phyloP scores from a whole-genome alignment of 1,140 invertebrate species.

The Listronotus oregonensis region DNA sequence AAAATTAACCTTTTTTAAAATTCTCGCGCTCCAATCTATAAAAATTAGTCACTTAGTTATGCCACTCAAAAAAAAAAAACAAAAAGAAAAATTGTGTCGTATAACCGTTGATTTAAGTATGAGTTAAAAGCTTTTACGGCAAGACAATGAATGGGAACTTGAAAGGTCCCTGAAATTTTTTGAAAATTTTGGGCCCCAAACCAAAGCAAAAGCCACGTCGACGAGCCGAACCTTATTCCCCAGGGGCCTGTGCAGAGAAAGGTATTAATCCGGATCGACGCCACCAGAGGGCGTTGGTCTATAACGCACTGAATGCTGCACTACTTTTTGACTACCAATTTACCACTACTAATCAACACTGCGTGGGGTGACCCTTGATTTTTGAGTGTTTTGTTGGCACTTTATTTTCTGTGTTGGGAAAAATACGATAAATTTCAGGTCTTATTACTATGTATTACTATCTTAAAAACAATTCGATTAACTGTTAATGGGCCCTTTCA shows the following conservation, averaged over 20 bases:
- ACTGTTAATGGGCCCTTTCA: no score
- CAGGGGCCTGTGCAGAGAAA: slow-evolving; percentile 56
- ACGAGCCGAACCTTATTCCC: no score
- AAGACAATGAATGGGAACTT: slow-evolving; percentile 48
- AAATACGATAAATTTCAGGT: no score
- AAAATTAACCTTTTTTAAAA: no score
- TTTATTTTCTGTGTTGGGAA: no score
- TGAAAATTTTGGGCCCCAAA: slow-evolving; percentile 49
- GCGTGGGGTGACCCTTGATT: no score
- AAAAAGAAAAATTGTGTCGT: not conserved
- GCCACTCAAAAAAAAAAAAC: not conserved
- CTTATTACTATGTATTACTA: no score
- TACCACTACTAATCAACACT: slow-evolving; percentile 19
- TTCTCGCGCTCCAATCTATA: not conserved
- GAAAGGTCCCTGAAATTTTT: slow-evolving; percentile 49
- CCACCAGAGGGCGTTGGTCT: slow-evolving; percentile 2
- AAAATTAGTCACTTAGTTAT: slow-evolving; percentile 2
- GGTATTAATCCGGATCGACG: slow-evolving; percentile 43
- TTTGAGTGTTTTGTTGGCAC: no score
- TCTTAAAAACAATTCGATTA: no score
- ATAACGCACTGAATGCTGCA: slow-evolving; percentile 52
- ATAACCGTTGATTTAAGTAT: slow-evolving; percentile 42
- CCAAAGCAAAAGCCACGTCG: no score
- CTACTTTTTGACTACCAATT: slow-evolving; percentile 23
- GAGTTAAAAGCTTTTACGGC: slow-evolving; percentile 50